Evolutionary conservation across 1,140 invertebrate genomes (phyloP), one percentile per base, ranked within the genome.

Genomic region (Drosophila paulistorum): DNA sequence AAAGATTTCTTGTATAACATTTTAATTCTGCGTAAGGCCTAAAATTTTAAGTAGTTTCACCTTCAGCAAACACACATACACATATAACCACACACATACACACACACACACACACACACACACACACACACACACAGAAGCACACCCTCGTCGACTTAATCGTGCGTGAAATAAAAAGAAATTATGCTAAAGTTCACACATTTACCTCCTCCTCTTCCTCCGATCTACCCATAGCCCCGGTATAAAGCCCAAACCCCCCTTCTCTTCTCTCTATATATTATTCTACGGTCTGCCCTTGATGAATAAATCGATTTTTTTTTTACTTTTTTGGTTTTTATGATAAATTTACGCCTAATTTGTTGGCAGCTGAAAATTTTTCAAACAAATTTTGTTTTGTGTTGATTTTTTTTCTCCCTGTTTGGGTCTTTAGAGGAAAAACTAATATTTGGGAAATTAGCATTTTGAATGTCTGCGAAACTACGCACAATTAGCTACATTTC

Each of bases 111-210:
- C n/a, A n/a, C n/a, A n/a, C 75, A 35, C 7, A 65, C 54, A 62
- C 45, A 42, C 41, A 68, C 68, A 63, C 58, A 65, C 74, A 20
- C 14, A 26, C 5, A 65, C 26, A 58, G 45, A 42, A 54, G 68
- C 68, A 67, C 68, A 68, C 75, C 70, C 74, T 35, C n/a, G 26
- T 30, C 37, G 65, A 84, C 71, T 81, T 81, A 89, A 89, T 89
- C 84, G 84, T 71, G 80, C 84, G 84, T 89, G 58, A 89, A 89
- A 89, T 89, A 84, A 89, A 89, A 89, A 89, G 85, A 89, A 89
- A 84, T 89, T 89, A 89, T 89, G 84, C 83, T 79, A 79, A 87
- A 75, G 67, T 61, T 61, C 59, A 61, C 59, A 41, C 59, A 51
- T 51, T 51, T 51, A 20, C 45, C 59, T 70, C 14, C 54, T 14